Evolutionary conservation across 2,113 vertebrate species (phyloP).

Genomic region (Xiphias gladius): DNA sequence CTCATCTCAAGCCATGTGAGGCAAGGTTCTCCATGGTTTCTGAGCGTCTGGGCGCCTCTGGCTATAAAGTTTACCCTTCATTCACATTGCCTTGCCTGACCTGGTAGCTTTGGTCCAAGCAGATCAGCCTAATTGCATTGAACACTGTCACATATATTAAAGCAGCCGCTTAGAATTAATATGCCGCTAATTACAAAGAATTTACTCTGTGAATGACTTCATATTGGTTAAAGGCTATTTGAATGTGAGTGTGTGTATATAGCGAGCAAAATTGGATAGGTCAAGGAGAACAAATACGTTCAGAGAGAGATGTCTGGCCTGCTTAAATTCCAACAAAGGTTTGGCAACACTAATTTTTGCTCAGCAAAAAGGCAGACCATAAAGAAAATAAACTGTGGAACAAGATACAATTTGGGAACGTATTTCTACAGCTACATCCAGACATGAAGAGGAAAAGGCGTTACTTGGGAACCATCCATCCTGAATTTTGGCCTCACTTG

Average conservation of each 20-base stretch:
- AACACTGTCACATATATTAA: slow-evolving; percentile 67
- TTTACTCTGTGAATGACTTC: slow-evolving; percentile 48
- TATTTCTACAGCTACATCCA: slow-evolving; percentile 44
- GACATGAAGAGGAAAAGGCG: slow-evolving; percentile 2
- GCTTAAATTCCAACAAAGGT: slow-evolving; percentile 47
- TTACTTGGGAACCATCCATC: slow-evolving; percentile 16
- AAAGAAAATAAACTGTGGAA: slow-evolving; percentile 36
- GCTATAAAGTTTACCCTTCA: slow-evolving; percentile 43
- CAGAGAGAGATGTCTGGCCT: slow-evolving; percentile 30
- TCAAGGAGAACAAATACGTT: slow-evolving; percentile 74
- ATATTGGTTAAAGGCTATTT: slow-evolving; percentile 51
- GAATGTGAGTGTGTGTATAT: slow-evolving; percentile 32
- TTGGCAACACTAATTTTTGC: slow-evolving; percentile 28
- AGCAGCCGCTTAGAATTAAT: slow-evolving; percentile 56
- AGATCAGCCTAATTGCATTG: slow-evolving; percentile 50
- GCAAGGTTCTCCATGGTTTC: slow-evolving; percentile 31
- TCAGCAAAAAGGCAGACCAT: neutral
- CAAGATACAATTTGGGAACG: neutral
- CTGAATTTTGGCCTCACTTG: slow-evolving; percentile 9
- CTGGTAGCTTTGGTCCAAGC: slow-evolving; percentile 27
- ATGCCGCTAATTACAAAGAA: slow-evolving; percentile 61
- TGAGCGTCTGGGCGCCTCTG: slow-evolving; percentile 45
- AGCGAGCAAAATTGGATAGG: slow-evolving; percentile 54
- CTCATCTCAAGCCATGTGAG: slow-evolving; percentile 25
- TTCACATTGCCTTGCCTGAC: slow-evolving; percentile 22